Evolutionary conservation across 30 jellyfish, hydroid and myxozoan genomes (phyloP).

Genomic region (Phacellophora camtschatica): DNA sequence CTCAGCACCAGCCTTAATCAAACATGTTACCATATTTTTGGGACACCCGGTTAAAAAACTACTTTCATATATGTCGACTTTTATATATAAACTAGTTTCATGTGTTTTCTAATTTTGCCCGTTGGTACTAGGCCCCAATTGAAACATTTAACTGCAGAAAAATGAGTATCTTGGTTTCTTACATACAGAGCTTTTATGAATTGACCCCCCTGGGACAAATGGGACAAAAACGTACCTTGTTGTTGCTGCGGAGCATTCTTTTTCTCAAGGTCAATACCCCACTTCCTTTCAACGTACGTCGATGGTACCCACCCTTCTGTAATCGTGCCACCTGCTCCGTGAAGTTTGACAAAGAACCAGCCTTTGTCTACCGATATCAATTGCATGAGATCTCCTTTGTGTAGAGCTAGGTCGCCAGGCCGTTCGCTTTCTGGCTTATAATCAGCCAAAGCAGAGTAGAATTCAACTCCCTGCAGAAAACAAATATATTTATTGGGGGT

Average conservation of each 20-base stretch:
- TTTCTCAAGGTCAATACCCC: slow-evolving; percentile 57
- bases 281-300: slow-evolving; percentile 66
- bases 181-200: too few relatives aligned
- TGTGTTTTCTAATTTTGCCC: too few relatives aligned
- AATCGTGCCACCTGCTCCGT: slow-evolving; percentile 63
- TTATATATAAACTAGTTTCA: too few relatives aligned
- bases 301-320: slow-evolving; percentile 98
- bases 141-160: too few relatives aligned
- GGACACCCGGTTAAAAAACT: too few relatives aligned
- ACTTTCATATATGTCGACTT: too few relatives aligned
- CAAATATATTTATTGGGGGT: not conserved
- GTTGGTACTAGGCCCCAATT: too few relatives aligned
- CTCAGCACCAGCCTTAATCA: too few relatives aligned
- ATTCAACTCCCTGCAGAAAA: slow-evolving; percentile 52
- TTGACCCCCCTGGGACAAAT: too few relatives aligned
- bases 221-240: too few relatives aligned
- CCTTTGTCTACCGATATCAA: slow-evolving; percentile 85
- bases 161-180: too few relatives aligned
- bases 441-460: slow-evolving; percentile 72
- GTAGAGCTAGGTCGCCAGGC: slow-evolving; percentile 55
- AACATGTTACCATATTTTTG: too few relatives aligned
- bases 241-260: slow-evolving; percentile 8
- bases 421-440: slow-evolving; percentile 57
- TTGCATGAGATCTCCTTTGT: slow-evolving; percentile 84
- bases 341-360: slow-evolving; percentile 82